These are phyloP conservation scores for Eolophus roseicapilla DNA, from an alignment of 2,113 vertebrate genomes.

Conservation along the genomic window DNA sequence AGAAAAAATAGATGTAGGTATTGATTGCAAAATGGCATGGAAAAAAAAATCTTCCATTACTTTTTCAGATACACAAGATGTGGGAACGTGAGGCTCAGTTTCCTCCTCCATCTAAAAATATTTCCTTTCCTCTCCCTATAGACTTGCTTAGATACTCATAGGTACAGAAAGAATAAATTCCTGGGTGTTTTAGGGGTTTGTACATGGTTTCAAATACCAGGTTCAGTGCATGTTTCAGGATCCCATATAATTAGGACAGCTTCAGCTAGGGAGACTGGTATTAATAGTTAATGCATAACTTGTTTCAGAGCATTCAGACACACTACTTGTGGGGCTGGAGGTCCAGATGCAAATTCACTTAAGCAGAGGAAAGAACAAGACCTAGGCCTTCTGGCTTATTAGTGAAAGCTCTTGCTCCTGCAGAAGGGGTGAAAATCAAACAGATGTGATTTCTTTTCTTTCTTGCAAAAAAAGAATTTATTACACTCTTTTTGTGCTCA, in stretches of 20 bases:
- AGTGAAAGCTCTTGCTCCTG: neutral
- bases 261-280: neutral
- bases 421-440: neutral
- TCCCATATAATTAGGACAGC: neutral
- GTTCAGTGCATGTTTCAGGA: neutral
- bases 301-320: neutral
- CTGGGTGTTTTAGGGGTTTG: neutral
- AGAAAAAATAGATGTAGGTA: neutral
- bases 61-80: neutral
- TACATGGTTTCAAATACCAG: neutral
- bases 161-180: neutral
- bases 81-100: neutral
- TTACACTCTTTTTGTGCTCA: neutral
- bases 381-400: neutral
- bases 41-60: neutral
- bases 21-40: neutral
- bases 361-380: neutral
- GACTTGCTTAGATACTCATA: neutral
- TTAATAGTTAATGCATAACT: neutral
- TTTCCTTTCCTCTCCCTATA: neutral
- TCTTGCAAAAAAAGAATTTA: neutral
- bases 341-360: neutral
- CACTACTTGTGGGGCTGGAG: neutral
- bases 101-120: neutral
- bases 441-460: neutral